Evolutionary conservation across 2,797 vertebrate species (phyloP), one percentile per base, ranked within the genome.

Genomic region (Anguilla marmorata): DNA sequence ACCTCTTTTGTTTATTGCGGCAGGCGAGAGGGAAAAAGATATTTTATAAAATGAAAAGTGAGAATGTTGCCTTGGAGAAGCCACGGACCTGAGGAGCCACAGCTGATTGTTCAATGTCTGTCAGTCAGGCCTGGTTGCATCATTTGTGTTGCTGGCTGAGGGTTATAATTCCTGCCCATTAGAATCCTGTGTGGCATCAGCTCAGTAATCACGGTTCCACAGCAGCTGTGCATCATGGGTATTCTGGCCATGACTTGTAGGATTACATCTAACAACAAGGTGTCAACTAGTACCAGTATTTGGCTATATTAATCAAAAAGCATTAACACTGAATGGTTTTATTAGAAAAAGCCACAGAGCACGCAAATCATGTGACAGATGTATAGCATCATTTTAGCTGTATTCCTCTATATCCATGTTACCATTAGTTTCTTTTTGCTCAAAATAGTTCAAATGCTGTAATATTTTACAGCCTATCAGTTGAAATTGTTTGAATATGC

Each of bases 151-250:
- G 87, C 90, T 82, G 21, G 41, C 41, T 82, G 19, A 48, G 6
- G 79, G 41, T n/a, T 48, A 63, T 60, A 83, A 79, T 76, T 50
- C 14, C 66, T 88, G 84, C 85, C 91, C 90, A 92, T 91, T 92
- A 60, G 69, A 24, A n/a, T 50, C 16, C 80, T n/a, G 12, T 52
- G 72, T 54, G 90, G 88, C 88, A 89, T 89, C 54, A 79, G 90
- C 90, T 89, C 88, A 91, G 87, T 89, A 45, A 91, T 89, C 87
- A 84, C 79, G 86, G 90, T 91, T 90, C 88, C 88, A 85, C 88
- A 90, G 88, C 89, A 84, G 56, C 87, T 87, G 89, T 79, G 86
- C 88, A 87, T 88, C 87, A 87, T 88, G 56, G 83, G 60, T 89
- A 89, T 88, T 87, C 89, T 85, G 88, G 87, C 88, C 88, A 79